Percentiles rank a stretch among this genome's conserved stretches.
These are phyloP conservation scores for Scaptomyza tumidula DNA, from an alignment of 2,888 invertebrate species.

Conservation along the genomic window DNA sequence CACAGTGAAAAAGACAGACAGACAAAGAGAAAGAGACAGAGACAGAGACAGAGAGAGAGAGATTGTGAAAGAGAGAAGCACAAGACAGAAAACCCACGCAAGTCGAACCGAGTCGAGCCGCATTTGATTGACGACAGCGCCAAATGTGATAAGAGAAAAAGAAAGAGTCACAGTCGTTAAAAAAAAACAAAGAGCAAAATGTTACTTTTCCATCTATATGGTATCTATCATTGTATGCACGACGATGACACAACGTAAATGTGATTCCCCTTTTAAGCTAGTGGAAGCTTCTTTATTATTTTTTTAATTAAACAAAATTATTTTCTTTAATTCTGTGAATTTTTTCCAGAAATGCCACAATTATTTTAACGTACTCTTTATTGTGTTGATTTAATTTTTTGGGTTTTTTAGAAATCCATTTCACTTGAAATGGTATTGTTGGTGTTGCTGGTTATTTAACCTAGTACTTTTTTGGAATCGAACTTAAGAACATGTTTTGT, in stretches of 20 bases:
- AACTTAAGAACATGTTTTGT: too few relatives aligned
- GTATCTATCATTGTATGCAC: background rate
- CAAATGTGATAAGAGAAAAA: slow-evolving; percentile 57
- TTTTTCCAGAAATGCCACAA: slow-evolving; percentile 12
- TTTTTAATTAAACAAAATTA: slow-evolving; percentile 34
- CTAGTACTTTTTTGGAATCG: too few relatives aligned
- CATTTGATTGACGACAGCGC: slow-evolving; percentile 66
- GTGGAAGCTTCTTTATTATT: slow-evolving; percentile 21
- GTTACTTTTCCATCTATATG: slow-evolving; percentile 12
- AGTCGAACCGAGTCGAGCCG: slow-evolving; percentile 39
- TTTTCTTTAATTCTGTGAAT: slow-evolving; percentile 1
- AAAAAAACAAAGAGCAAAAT: slow-evolving; percentile 22
- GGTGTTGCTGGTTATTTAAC: too few relatives aligned
- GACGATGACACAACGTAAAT: slow-evolving; percentile 24
- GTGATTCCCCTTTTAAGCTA: slow-evolving; percentile 18
- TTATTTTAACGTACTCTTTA: background rate
- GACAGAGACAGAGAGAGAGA: background rate
- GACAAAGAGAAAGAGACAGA: too few relatives aligned
- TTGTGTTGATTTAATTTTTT: background rate
- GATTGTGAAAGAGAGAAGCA: background rate
- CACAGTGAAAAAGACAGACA: background rate
- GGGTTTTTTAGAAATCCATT: slow-evolving; percentile 6
- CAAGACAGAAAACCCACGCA: slow-evolving; percentile 49
- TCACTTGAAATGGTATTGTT: background rate
- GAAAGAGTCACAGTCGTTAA: slow-evolving; percentile 42